phyloP scores from a whole-genome alignment of 2,113 vertebrate species.

The Elephas maximus region DNA sequence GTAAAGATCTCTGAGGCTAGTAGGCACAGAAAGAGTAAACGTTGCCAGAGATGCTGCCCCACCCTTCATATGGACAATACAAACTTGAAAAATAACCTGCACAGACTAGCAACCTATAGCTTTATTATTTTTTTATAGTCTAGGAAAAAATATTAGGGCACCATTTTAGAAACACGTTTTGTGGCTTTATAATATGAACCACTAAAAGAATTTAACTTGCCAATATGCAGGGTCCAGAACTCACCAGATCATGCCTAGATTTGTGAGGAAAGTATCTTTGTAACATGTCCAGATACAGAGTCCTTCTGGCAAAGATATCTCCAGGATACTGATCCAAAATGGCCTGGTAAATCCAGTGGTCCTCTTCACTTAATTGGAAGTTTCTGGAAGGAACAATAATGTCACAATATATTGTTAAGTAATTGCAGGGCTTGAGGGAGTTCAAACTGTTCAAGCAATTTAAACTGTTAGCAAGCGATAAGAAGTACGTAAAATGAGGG shows the following conservation, averaged over 20 bases:
- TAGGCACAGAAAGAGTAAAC: neutral
- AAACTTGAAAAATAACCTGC: neutral
- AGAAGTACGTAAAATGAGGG: neutral
- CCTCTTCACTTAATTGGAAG: conserved; percentile 91
- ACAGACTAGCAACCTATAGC: neutral
- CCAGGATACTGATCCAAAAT: conserved; percentile 91
- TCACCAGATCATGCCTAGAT: conserved; percentile 93
- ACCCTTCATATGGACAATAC: neutral
- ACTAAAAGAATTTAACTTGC: neutral
- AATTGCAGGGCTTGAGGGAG: neutral
- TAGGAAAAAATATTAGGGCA: neutral
- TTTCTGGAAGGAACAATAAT: conserved; percentile 86
- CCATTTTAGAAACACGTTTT: neutral
- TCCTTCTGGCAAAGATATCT: conserved; percentile 89
- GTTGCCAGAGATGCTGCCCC: neutral
- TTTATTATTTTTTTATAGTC: neutral
- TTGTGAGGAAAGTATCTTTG: conserved; percentile 92
- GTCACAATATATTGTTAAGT: neutral
- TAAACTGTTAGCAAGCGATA: neutral
- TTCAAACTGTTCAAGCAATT: conserved; percentile 15
- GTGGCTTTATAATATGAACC: neutral
- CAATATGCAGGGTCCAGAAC: conserved; percentile 72
- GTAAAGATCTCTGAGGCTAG: neutral
- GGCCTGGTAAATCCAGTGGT: conserved; percentile 91
- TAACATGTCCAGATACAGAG: conserved; percentile 93